Evolutionary conservation across 1,140 invertebrate species (phyloP), one percentile per base, ranked within the genome.

Genomic region (Drosophila trapezifrons): DNA sequence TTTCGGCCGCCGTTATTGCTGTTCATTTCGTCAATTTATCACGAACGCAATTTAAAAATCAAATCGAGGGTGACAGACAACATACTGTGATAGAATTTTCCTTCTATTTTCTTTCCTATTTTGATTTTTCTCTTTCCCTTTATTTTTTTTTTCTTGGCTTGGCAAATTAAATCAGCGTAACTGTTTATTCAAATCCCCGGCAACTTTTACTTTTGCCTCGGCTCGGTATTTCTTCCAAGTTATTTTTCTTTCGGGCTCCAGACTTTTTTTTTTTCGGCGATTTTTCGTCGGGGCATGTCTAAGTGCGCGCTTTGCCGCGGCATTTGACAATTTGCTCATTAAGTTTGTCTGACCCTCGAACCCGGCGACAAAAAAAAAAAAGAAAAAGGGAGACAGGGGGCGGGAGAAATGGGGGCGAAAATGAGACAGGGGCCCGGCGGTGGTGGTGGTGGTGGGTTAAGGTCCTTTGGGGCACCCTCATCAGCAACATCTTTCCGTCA

Each of bases 321-420:
- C 85, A 84, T 90, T 90, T 90, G 87, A 90, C 87, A 90, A 90
- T 90, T 90, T 90, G 82, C 87, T 90, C 87, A 90, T 90, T 90
- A 90, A 90, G 83, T 87, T 90, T 90, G 89, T 90, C 80, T 90
- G 87, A 79, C 74, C 84, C 83, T 67, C 65, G 46, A 69, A 25
- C 18, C 13, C 18, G 35, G 13, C 7, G 29, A 32, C 18, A 38
- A 40, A 27, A 12, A 27, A 46, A 9, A 27, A 17, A 40, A 27
- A 37, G 6, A 12, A 2, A 5, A n/a, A 7, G 15, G 20, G 6
- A 10, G n/a, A n/a, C n/a, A n/a, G n/a, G n/a, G n/a, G n/a, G n/a
- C n/a, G 49, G 29, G 37, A 25, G 17, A 37, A 18, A 37, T 54
- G 51, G 51, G 18, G 51, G 51, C 51, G 51, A 37, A 54, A 54